Conservation (phyloP, 1,140 invertebrate genomes). For the Wasmannia auropunctata region DNA sequence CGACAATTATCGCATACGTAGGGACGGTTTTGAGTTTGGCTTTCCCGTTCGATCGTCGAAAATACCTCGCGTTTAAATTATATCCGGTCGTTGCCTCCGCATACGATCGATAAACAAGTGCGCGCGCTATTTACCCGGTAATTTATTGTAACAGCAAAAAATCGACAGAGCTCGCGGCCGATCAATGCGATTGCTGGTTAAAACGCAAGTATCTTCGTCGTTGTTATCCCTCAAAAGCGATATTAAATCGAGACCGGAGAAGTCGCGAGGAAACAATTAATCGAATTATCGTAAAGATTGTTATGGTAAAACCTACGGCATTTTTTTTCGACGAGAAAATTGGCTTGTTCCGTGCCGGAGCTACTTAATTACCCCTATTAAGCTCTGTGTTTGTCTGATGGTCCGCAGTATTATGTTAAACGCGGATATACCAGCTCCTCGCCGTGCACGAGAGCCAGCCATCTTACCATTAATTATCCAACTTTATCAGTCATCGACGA, state of each 20-base stretch:
- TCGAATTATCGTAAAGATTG: background rate
- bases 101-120: slow-evolving; percentile 61
- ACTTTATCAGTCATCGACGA: slow-evolving; percentile 31
- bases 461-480: slow-evolving; percentile 36
- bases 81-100: slow-evolving; percentile 50
- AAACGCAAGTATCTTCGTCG: background rate
- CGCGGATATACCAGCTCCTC: background rate
- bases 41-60: slow-evolving; percentile 51
- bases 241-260: background rate
- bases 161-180: background rate
- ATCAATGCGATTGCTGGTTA: slow-evolving; percentile 2
- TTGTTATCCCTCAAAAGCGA: background rate
- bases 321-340: background rate
- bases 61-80: slow-evolving; percentile 67
- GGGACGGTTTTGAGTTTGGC: slow-evolving; percentile 21
- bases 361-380: background rate
- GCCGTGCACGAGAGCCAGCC: background rate
- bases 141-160: slow-evolving; percentile 61
- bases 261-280: background rate
- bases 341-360: background rate
- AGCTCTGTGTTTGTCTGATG: background rate
- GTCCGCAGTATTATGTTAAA: slow-evolving; percentile 1
- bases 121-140: slow-evolving; percentile 43
- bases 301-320: background rate
- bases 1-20: slow-evolving; percentile 60